Conservation (phyloP, 2,113 vertebrate genomes). For the Saccopteryx leptura region DNA sequence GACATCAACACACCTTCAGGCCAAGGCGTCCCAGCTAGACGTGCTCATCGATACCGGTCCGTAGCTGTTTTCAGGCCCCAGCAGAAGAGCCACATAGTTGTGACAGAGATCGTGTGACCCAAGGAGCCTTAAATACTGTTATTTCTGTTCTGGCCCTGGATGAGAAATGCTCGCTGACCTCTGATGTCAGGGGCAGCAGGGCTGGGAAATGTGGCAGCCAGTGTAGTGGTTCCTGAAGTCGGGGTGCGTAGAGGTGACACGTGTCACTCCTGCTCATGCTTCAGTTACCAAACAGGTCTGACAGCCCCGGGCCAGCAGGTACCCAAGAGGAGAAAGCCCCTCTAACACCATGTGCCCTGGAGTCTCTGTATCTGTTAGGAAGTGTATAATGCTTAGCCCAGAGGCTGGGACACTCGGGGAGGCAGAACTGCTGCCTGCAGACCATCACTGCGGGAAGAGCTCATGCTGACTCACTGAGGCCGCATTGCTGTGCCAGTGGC, state of each 20-base stretch:
- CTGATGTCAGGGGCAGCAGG: too few species aligned
- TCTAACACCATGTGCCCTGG: not conserved
- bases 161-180: not conserved
- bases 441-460: not conserved
- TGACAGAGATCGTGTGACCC: not conserved
- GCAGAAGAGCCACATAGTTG: too few species aligned
- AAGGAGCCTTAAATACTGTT: not conserved
- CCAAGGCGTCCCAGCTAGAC: too few species aligned
- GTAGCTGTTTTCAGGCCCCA: not conserved
- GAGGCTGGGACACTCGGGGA: not conserved
- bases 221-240: not conserved
- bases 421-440: not conserved
- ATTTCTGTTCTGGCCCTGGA: not conserved
- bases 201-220: not conserved
- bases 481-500: too few species aligned
- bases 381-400: not conserved
- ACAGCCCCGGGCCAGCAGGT: not conserved
- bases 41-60: too few species aligned
- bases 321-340: not conserved
- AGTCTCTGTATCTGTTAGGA: accelerated
- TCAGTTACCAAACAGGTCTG: not conserved
- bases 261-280: not conserved
- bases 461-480: not conserved
- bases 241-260: accelerated
- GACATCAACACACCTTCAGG: not conserved